These are phyloP conservation scores for Gymnoscopelus braueri DNA, from an alignment of 2,797 vertebrate species.

Conservation along the genomic window DNA sequence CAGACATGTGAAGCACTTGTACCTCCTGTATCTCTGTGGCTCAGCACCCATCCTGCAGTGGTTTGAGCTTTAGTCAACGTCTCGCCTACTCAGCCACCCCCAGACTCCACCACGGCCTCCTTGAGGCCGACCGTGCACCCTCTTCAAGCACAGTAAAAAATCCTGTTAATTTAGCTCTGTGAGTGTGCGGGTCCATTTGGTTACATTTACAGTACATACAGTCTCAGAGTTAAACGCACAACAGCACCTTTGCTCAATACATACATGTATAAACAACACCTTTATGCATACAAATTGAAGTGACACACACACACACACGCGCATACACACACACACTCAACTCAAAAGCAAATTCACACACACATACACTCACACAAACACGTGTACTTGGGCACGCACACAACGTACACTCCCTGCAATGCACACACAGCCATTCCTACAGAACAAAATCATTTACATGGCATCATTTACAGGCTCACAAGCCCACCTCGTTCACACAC, in stretches of 20 bases:
- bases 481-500: slow-evolving; percentile 31
- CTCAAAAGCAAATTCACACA: too few species aligned
- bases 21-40: slow-evolving; percentile 3
- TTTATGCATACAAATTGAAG: too few species aligned
- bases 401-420: slow-evolving; percentile 27
- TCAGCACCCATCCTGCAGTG: slow-evolving; percentile 33
- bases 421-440: slow-evolving; percentile 69
- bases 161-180: too few species aligned
- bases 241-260: too few species aligned
- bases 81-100: not conserved
- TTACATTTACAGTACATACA: too few species aligned
- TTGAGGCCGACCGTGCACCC: too few species aligned
- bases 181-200: too few species aligned
- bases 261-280: too few species aligned
- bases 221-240: too few species aligned
- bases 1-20: slow-evolving; percentile 27
- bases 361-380: slow-evolving; percentile 26
- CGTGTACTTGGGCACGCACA: slow-evolving; percentile 30
- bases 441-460: slow-evolving; percentile 52
- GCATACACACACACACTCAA: not conserved
- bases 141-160: too few species aligned
- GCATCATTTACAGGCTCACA: slow-evolving; percentile 39
- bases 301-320: too few species aligned
- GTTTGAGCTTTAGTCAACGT: slow-evolving; percentile 41
- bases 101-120: too few species aligned